Percentiles rank a stretch among this genome's conserved stretches.
Conservation (phyloP, 2,888 invertebrate genomes). For the Chloromyia formosa region DNA sequence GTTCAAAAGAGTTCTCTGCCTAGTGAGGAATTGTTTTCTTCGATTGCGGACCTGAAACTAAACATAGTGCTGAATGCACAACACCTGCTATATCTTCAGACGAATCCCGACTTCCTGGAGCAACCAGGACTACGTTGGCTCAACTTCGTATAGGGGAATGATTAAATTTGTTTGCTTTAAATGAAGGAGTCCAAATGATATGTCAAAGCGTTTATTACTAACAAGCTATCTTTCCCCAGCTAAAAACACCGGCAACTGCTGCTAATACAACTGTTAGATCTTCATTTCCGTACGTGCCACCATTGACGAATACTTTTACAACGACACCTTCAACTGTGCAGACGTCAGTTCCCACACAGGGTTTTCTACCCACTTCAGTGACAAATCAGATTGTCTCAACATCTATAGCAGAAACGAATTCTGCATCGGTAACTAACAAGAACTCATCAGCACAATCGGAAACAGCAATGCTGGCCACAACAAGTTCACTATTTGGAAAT, state of each 20-base stretch:
- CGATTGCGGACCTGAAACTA: no score
- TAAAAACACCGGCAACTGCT: conserved; percentile 37
- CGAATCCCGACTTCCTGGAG: no score
- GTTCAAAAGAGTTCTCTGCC: no score
- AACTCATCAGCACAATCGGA: conserved; percentile 28
- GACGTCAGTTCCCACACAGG: conserved; percentile 42
- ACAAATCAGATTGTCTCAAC: not conserved
- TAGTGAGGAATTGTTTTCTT: no score
- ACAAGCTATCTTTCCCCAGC: conserved; percentile 12
- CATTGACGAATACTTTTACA: conserved; percentile 61
- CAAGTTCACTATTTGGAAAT: conserved; percentile 48
- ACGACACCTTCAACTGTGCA: conserved; percentile 4
- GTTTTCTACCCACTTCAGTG: not conserved
- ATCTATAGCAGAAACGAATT: not conserved
- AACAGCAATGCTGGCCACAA: conserved; percentile 44
- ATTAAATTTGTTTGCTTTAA: no score
- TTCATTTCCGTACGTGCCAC: conserved; percentile 63
- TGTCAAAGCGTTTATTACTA: no score
- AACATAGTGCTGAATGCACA: no score
- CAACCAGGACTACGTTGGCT: no score
- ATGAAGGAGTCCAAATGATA: no score
- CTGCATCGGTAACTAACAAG: conserved; percentile 31
- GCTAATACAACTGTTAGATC: conserved; percentile 53
- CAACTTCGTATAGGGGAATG: no score
- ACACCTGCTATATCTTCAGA: no score